These are phyloP conservation scores for Pelecanoides urinatrix DNA, from an alignment of 2,113 vertebrate species.

Conservation along the genomic window DNA sequence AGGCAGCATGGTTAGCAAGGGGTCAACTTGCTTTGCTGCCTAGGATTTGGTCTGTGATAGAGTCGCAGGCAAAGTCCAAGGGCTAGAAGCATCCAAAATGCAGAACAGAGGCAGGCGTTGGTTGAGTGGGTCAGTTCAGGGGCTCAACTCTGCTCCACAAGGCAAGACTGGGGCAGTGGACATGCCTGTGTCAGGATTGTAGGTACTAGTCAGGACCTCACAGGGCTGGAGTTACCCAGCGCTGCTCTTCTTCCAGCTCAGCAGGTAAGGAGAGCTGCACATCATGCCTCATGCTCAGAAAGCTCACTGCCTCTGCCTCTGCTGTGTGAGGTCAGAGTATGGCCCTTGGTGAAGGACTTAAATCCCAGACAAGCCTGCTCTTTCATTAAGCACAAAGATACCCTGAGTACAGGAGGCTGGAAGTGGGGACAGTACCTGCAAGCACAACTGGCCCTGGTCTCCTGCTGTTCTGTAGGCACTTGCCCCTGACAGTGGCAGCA, in stretches of 20 bases:
- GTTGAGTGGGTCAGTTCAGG: not conserved
- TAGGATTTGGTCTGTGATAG: not conserved
- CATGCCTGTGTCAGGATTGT: not conserved
- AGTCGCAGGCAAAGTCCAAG: not conserved
- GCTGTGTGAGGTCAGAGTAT: not conserved
- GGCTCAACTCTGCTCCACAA: not conserved
- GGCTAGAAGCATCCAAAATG: not conserved
- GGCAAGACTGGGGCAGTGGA: not conserved
- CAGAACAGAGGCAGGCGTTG: accelerated
- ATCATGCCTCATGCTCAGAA: not conserved
- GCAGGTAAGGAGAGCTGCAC: not conserved
- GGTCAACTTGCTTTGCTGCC: not conserved
- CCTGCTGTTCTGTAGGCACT: not conserved
- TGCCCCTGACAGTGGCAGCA: not conserved
- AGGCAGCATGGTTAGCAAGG: not conserved
- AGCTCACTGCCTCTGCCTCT: not conserved
- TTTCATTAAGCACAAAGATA: not conserved
- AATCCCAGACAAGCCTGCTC: not conserved
- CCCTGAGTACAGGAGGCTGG: not conserved
- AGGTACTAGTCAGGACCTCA: not conserved
- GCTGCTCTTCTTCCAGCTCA: not conserved
- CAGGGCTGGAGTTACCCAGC: not conserved
- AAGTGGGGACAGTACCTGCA: not conserved
- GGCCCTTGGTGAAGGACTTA: not conserved
- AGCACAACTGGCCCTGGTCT: not conserved